These are phyloP conservation scores for Centropus unirufus DNA, from an alignment of 2,113 vertebrate genomes.

Conservation along the genomic window DNA sequence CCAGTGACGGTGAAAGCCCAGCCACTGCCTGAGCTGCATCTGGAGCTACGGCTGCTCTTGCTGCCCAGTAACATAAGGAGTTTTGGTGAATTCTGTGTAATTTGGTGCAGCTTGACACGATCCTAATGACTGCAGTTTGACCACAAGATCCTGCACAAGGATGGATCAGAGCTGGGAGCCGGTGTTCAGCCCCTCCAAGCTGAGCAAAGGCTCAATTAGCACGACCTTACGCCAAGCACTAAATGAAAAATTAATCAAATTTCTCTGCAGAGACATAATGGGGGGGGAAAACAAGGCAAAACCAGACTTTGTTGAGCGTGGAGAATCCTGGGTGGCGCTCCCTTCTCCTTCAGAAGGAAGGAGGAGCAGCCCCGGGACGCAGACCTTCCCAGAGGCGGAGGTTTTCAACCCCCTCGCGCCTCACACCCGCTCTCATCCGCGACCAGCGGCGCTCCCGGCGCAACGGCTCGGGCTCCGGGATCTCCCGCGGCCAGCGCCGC, in stretches of 20 bases:
- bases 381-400: no score
- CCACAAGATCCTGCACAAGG: background rate
- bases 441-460: no score
- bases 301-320: no score
- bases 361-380: no score
- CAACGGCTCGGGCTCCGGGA: no score
- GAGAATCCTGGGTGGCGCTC: no score
- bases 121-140: background rate
- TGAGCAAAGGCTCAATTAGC: background rate
- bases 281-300: background rate
- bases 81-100: background rate
- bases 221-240: background rate
- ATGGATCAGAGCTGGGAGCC: background rate
- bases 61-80: background rate
- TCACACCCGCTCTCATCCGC: no score
- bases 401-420: no score
- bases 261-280: background rate
- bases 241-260: background rate
- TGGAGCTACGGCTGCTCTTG: background rate
- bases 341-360: no score
- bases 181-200: background rate
- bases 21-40: background rate
- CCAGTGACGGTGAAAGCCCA: background rate
- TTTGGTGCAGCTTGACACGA: background rate
- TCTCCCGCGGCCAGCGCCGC: no score